Base-by-base conservation (phyloP, 2,113 vertebrate species). In the Globicephala melas region DNA sequence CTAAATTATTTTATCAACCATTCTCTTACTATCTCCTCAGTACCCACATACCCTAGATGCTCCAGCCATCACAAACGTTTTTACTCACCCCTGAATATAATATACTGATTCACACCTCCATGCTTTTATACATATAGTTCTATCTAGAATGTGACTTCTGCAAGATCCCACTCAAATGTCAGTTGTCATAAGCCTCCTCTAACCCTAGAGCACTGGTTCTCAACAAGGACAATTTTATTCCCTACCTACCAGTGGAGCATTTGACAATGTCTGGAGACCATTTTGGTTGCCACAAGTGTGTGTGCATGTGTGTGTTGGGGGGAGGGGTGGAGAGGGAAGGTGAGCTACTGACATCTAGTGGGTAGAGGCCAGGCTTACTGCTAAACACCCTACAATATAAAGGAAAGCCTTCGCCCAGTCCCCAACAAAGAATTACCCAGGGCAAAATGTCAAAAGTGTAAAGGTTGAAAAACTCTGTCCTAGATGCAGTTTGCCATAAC, bases 61-160 rank as follows among this genome's bases (percentile, higher is more conserved):
- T 63, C 63, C n/a, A 79, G 47, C 12, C 31, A 71, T n/a, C 55
- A 93, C 65, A 80, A 80, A 80, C 26, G 76, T 53, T 55, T 77
- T 85, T 70, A 80, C n/a, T 89, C 53, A 25, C 47, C 84, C 36
- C 55, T 71, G 68, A 71, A 65, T 41, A 26, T 60, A 65, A 65
- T 47, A 63, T 41, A 90, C 6, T 67, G 17, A 84, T 68, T 50
- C 55, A 89, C 11, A 95, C 10, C 36, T 95, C 68, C 41, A 77
- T n/a, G 21, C 31, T 63, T 88, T 89, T 25, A 92, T 10, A 73
- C 1, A 50, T n/a, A 86, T 4, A n/a, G 63, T 73, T 92, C 70
- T 67, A 80, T n/a, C 31, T 73, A 65, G 63, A 89, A 85, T 70
- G 12, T 89, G 71, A 93, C 36, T 80, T 90, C 36, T 73, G 74